Percentiles rank a stretch among this genome's conserved stretches.
Evolutionary conservation across 2,113 vertebrate genomes (phyloP).

Genomic region (Ochotona curzoniae): DNA sequence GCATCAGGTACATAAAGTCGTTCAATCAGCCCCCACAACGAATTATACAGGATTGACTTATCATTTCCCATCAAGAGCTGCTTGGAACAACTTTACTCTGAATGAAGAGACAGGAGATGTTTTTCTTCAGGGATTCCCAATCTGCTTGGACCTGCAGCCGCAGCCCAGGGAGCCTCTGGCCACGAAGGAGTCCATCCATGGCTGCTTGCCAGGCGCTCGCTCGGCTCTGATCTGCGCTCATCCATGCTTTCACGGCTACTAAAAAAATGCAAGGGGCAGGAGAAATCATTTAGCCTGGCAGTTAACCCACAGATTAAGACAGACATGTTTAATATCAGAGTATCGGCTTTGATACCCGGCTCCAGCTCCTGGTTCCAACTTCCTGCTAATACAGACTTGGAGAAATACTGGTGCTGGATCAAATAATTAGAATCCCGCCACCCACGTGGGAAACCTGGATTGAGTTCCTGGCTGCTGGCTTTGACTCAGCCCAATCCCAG

Average conservation of each 20-base stretch:
- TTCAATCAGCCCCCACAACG: background rate
- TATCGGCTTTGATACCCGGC: no score
- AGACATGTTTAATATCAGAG: no score
- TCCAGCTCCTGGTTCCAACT: no score
- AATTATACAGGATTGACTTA: background rate
- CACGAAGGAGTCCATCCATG: background rate
- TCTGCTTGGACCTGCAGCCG: background rate
- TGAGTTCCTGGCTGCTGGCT: no score
- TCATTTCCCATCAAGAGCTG: background rate
- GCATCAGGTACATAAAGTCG: background rate
- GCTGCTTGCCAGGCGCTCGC: background rate
- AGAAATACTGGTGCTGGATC: no score
- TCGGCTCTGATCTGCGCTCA: background rate
- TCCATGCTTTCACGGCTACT: background rate
- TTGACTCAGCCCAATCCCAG: no score
- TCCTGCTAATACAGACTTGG: no score
- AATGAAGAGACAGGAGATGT: background rate
- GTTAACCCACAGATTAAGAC: no score
- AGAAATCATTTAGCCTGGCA: no score
- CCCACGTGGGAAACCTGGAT: no score
- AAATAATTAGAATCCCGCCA: no score
- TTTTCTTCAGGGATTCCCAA: background rate
- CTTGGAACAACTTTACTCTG: background rate
- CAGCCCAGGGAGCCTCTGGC: no score
- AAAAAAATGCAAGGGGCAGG: background rate